Base-by-base conservation (phyloP, 2,797 vertebrate species). In the Lindbergichthys nudifrons region DNA sequence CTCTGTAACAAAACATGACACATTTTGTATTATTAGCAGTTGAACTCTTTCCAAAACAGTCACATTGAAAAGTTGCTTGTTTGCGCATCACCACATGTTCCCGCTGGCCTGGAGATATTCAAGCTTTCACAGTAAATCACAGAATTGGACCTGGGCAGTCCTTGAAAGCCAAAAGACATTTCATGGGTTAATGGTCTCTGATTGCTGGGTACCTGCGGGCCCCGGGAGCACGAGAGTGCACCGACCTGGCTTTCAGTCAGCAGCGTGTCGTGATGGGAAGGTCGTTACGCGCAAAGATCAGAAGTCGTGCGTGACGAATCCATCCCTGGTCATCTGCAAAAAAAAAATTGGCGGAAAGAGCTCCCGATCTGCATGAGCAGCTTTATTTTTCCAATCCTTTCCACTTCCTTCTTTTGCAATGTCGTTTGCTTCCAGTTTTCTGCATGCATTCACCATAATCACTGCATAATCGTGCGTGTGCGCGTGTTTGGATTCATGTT, bases 181-280 rank as follows among this genome's bases (percentile, higher is more conserved):
- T 66, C 9, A 48, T 63, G 73, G 71, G 81, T 87, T 81, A 86
- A 89, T 77, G 80, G 78, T 59, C 63, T 82, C 74, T 73, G 66
- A 39, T 59, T 45, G 73, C 80, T 41, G 73, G 71, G n/a, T 60
- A 70, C 63, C 72, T 45, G 67, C 41, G 43, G 65, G 42, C 71
- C 53, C 60, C 45, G 3, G 30, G 47, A 56, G 66, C 68, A 19
- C 21, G 36, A 58, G 64, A 51, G 82, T 70, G 47, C 84, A 50
- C 36, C 13, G 1, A 64, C 41, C 79, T 78, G 87, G 81, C 92
- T 78, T 86, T 82, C 92, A 86, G 8, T 90, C 88, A 83, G 32
- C 68, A 1, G 45, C 1, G 64, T 23, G 84, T 86, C 65, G 73
- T 64, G 87, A 85, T 72, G 62, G 58, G 74, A 58, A 81, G 82